phyloP scores from a whole-genome alignment of 2,888 invertebrate species.

The Busseola fusca region DNA sequence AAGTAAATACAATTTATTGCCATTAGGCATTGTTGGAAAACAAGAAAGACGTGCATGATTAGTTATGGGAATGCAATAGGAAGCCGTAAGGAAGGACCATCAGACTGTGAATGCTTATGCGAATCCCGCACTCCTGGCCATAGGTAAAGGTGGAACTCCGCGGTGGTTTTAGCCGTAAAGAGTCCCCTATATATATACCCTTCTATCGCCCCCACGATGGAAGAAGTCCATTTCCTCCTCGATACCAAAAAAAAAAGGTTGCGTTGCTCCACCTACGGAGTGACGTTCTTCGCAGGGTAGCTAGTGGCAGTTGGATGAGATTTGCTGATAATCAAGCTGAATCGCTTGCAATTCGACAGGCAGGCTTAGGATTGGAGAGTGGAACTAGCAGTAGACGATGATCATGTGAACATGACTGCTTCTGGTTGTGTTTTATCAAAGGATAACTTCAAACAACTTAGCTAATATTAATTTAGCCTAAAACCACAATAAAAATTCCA shows the following conservation, averaged over 20 bases:
- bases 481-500: conserved; percentile 6
- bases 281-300: not conserved
- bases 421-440: not conserved
- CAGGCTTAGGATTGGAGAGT: too few relatives aligned
- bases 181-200: too few relatives aligned
- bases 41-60: not conserved
- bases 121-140: too few relatives aligned
- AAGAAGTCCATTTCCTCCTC: too few relatives aligned
- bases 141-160: too few relatives aligned
- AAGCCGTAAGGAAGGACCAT: not conserved
- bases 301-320: too few relatives aligned
- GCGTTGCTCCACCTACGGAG: not conserved
- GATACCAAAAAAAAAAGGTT: too few relatives aligned
- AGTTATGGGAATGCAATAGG: too few relatives aligned
- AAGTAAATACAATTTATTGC: not conserved
- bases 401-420: not conserved
- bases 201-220: too few relatives aligned
- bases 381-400: not conserved
- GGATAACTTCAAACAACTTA: not conserved
- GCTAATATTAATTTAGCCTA: not conserved
- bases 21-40: not conserved
- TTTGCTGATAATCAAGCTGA: too few relatives aligned
- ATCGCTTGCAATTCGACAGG: not conserved
- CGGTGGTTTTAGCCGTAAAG: too few relatives aligned
- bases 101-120: not conserved